phyloP scores from a whole-genome alignment of 1,140 invertebrate species.

The Atta colombica region DNA sequence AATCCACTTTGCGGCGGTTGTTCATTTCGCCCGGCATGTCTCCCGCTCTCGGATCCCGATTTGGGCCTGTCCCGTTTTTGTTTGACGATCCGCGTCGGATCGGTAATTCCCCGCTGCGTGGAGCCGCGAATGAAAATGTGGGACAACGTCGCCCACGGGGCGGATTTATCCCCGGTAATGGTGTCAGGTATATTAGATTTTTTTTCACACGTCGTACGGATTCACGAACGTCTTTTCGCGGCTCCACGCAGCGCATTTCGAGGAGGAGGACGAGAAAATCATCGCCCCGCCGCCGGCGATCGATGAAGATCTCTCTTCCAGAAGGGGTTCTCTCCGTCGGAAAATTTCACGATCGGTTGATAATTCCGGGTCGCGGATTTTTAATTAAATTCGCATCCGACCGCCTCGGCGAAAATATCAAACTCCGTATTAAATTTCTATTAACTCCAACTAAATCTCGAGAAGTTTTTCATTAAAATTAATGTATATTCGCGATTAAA shows the following conservation, averaged over 20 bases:
- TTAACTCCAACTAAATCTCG: neutral
- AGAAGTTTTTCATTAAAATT: slow-evolving; percentile 38
- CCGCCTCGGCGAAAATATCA: slow-evolving; percentile 27
- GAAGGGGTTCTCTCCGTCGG: neutral
- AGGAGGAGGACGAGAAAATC: slow-evolving; percentile 11
- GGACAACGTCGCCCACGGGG: slow-evolving; percentile 44
- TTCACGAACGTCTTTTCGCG: slow-evolving; percentile 5
- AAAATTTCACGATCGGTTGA: neutral
- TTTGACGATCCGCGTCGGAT: slow-evolving; percentile 22
- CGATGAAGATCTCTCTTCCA: neutral
- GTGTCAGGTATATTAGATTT: slow-evolving; percentile 69
- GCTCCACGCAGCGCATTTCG: neutral
- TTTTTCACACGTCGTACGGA: slow-evolving; percentile 55
- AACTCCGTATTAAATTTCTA: neutral
- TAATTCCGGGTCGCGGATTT: neutral
- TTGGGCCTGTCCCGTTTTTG: neutral
- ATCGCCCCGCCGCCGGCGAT: neutral
- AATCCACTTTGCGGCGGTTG: slow-evolving; percentile 7
- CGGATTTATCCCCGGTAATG: slow-evolving; percentile 53
- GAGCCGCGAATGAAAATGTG: slow-evolving; percentile 44
- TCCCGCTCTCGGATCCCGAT: neutral
- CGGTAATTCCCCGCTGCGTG: slow-evolving; percentile 12
- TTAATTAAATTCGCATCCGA: slow-evolving; percentile 37
- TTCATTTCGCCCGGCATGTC: neutral
- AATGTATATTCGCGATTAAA: neutral